Percentiles rank a stretch among this genome's conserved stretches.
phyloP scores from a whole-genome alignment of 2,113 vertebrate species.

The Callithrix jacchus region DNA sequence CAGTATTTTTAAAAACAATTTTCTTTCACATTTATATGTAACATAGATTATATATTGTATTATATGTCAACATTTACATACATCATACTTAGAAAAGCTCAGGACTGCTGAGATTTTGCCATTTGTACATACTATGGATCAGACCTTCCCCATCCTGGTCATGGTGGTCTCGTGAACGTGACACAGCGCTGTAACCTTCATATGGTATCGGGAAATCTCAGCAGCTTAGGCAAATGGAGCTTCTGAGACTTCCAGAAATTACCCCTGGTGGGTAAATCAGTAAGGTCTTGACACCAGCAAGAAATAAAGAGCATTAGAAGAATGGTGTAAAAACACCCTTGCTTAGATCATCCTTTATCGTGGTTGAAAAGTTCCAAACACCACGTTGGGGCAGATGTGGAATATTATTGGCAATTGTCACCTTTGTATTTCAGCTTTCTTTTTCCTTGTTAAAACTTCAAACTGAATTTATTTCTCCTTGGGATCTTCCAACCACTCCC shows the following conservation, averaged over 20 bases:
- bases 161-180: background rate
- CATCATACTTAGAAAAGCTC: background rate
- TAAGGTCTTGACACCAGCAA: background rate
- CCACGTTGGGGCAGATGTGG: background rate
- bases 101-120: background rate
- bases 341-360: background rate
- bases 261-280: background rate
- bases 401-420: background rate
- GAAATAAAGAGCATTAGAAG: background rate
- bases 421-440: background rate
- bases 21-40: background rate
- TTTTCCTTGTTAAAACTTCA: background rate
- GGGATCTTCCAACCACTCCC: background rate
- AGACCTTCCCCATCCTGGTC: background rate
- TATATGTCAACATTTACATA: background rate
- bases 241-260: background rate
- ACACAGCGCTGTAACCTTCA: background rate
- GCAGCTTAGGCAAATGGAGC: background rate
- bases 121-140: background rate
- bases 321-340: background rate
- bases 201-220: background rate
- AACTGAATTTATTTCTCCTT: constrained; percentile 29
- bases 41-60: background rate
- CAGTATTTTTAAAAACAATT: background rate
- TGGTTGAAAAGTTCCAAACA: background rate